Conservation (phyloP, 2,113 vertebrate genomes). For the Chloropsis hardwickii region DNA sequence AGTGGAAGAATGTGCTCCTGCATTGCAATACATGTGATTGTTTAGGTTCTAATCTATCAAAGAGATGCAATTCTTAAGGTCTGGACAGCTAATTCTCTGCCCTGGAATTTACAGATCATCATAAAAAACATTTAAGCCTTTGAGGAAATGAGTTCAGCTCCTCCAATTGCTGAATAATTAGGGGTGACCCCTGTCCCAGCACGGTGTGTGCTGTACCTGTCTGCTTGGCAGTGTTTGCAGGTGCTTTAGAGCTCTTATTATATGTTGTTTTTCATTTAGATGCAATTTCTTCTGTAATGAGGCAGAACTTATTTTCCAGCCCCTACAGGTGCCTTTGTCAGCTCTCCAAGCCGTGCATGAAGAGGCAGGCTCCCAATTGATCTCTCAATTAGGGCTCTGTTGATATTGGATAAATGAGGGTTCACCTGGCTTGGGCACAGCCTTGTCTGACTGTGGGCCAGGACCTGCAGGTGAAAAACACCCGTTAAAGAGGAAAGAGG, state of each 20-base stretch:
- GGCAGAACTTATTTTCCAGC: constrained; percentile 45
- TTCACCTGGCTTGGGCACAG: background rate
- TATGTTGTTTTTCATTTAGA: constrained; percentile 32
- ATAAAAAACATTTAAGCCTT: background rate
- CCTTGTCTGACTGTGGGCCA: background rate
- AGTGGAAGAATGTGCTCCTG: background rate
- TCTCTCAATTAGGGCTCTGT: constrained; percentile 34
- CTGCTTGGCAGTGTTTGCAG: background rate
- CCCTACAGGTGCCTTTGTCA: constrained; percentile 54
- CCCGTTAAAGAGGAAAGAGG: fast-evolving
- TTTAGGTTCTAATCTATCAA: background rate
- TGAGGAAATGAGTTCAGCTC: constrained; percentile 2
- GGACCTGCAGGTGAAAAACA: fast-evolving
- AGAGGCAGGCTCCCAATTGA: background rate
- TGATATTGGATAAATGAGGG: background rate
- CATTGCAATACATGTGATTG: background rate
- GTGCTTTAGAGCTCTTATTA: background rate
- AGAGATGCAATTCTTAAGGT: background rate
- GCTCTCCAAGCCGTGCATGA: background rate
- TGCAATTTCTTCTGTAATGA: constrained; percentile 62
- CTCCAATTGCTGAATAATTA: background rate
- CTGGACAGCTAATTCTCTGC: background rate
- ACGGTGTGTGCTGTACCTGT: background rate
- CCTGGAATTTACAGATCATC: constrained; percentile 6
- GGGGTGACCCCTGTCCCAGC: constrained; percentile 13